Evolutionary conservation across 2,113 vertebrate species (phyloP), one percentile per base, ranked within the genome.

Genomic region (Aythya baeri): DNA sequence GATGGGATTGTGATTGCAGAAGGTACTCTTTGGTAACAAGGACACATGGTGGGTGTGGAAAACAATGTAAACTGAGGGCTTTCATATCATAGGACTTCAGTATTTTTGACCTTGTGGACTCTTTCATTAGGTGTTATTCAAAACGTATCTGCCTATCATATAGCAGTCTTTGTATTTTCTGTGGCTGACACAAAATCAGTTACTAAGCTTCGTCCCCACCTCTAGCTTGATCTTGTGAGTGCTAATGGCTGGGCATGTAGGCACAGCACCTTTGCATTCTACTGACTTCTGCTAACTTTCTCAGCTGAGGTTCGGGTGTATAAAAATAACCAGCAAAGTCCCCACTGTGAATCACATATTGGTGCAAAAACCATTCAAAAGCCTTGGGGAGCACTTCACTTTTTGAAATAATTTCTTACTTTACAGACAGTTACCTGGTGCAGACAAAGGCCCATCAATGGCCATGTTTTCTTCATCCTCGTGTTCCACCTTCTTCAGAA

Each of bases 401-500:
- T 65, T 21, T 63, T 66, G 75, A 36, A 70, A 36, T 23, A 68
- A 77, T 65, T 38, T 86, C 49, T 88, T 46, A 72, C 8, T 90
- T 86, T 54, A 49, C 38, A 55, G 32, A 26, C 50, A 46, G 13
- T 93, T 97, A 98, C 98, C 98, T 98, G 97, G 58, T 55, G 85
- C n/a, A 43, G 82, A 85, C 49, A 98, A 93, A 31, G 55, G 13
- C 26, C 85, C 91, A 13, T 58, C 86, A 44, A 98, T 78, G 46
- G 81, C 41, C 29, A 88, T 73, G 41, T 90, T 76, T 80, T 87
- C 94, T 46, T 98, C 99, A 57, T 99, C 99, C 57, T 99, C 99
- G 5, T 99, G 98, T 63, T 99, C 99, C 17, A 98, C 97, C 78
- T 97, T 99, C 96, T 99, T 99, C 83, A 99, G 96, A 93, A 99